Base-by-base conservation (phyloP, 2,113 vertebrate genomes). In the Lethenteron camtschaticum region DNA sequence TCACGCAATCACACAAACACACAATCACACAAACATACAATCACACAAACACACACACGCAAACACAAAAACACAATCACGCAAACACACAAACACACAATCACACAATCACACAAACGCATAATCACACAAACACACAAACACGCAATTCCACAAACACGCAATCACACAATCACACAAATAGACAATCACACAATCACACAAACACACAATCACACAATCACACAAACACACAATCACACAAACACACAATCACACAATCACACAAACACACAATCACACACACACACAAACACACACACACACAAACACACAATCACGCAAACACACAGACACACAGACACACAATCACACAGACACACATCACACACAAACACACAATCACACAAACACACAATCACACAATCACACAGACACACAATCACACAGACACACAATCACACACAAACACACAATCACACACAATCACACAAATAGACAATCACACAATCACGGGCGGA, bases 361-460 rank as follows among this genome's bases (percentile, higher is more conserved):
- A n/a, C n/a, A n/a, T n/a, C n/a, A n/a, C 59, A 63, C 59, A 63
- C 59, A 63, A 63, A 4, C 59, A 63, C 59, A 63, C 59, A 63
- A 20, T 20, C 59, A 63, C 59, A 1, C 59, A 63, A 12, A 3
- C 24, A 63, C 59, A 63, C 59, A 63, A 12, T 2, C 59, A 63
- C 59, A 13, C 59, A 63, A 63, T 3, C 59, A 60, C 59, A 63
- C 59, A 63, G 3, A 2, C 59, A 63, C 59, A 63, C 59, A 63
- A 13, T 1, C 59, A 63, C 59, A 63, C 16, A 63, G 3, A 4
- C 59, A 63, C 12, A 16, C 59, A 63, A 63, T 16, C 59, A 63
- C 59, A 63, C 59, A 13, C 59, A 63, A 13, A 63, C 59, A 63
- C 59, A 63, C 59, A 63, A 63, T 16, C 59, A 63, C 24, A 24